Conservation (phyloP, 2,797 vertebrate species). For the Cuniculus paca region DNA sequence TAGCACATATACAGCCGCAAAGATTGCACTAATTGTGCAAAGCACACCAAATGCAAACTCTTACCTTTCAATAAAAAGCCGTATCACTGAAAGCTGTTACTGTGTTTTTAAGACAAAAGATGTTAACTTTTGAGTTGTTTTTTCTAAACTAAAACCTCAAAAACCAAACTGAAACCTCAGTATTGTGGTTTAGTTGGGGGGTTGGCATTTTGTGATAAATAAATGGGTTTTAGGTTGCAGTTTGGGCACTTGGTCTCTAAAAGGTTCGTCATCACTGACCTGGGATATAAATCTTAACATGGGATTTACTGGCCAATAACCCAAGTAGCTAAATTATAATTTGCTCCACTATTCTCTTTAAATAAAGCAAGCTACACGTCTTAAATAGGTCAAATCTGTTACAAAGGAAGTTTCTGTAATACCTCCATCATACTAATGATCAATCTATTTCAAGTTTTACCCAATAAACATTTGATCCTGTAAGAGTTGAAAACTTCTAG, state of each 20-base stretch:
- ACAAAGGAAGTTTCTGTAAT: constrained; percentile 36
- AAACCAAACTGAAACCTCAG: background rate
- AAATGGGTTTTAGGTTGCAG: background rate
- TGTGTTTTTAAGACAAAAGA: background rate
- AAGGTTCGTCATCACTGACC: background rate
- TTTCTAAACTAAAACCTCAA: background rate
- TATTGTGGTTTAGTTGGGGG: background rate
- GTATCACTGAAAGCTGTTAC: background rate
- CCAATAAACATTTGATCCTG: constrained; percentile 29
- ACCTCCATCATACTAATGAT: background rate
- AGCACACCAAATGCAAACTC: background rate
- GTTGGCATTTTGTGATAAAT: background rate
- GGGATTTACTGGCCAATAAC: constrained; percentile 38
- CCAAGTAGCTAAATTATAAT: constrained; percentile 44
- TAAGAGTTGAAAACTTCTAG: background rate
- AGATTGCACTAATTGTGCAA: background rate
- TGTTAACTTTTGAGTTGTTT: background rate
- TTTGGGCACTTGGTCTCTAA: background rate
- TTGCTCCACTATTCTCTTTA: background rate
- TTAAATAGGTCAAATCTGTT: constrained; percentile 40
- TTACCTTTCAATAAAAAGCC: background rate
- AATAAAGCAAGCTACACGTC: constrained; percentile 8
- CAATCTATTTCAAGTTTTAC: constrained; percentile 33
- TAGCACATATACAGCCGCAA: background rate
- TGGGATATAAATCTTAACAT: constrained; percentile 28